phyloP scores from a whole-genome alignment of 2,797 vertebrate species.

The Echeneis naucrates region DNA sequence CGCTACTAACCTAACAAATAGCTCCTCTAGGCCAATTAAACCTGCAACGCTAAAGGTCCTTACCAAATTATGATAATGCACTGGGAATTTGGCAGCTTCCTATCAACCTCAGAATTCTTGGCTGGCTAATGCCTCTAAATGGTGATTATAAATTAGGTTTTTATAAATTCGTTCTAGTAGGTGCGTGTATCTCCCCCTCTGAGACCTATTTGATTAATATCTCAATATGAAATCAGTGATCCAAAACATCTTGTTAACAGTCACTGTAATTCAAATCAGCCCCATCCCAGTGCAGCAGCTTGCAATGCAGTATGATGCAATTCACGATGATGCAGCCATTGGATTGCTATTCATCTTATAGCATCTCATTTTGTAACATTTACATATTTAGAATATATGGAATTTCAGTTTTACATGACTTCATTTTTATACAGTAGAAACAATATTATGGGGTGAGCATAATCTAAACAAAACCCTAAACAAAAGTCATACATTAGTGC shows the following conservation, averaged over 20 bases:
- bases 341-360: neutral
- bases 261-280: slow-evolving; percentile 26
- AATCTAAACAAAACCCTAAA: neutral
- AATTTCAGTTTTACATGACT: neutral
- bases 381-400: neutral
- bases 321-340: neutral
- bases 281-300: neutral
- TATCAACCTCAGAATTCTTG: neutral
- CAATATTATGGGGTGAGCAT: neutral
- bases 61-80: neutral
- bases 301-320: neutral
- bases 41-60: no score
- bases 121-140: neutral
- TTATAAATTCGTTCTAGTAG: neutral
- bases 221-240: slow-evolving; percentile 21
- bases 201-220: slow-evolving; percentile 18
- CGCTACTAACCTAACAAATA: no score
- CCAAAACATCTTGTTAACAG: slow-evolving; percentile 19
- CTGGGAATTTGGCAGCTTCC: neutral
- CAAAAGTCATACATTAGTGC: no score
- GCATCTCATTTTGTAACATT: neutral
- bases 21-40: neutral
- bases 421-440: neutral
- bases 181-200: neutral
- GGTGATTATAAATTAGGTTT: neutral